Percentiles rank a stretch among this genome's conserved stretches.
These are phyloP conservation scores for Megamerina dolium DNA, from an alignment of 2,888 invertebrate species.

Conservation along the genomic window DNA sequence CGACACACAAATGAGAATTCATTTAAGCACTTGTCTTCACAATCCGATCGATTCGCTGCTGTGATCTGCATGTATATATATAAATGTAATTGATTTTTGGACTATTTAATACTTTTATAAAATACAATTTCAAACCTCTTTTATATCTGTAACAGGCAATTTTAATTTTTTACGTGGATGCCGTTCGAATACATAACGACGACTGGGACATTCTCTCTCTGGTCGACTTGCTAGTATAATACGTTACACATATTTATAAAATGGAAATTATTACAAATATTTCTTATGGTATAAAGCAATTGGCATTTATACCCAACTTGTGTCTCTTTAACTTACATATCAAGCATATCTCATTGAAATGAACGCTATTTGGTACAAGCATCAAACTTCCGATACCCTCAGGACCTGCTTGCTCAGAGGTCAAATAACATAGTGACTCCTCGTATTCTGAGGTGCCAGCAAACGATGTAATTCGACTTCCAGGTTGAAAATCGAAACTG, in stretches of 20 bases:
- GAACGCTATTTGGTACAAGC: slow-evolving; percentile 81
- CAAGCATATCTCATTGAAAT: slow-evolving; percentile 84
- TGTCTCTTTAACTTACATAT: slow-evolving; percentile 63
- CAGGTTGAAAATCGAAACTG: slow-evolving; percentile 87
- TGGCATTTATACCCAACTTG: no score
- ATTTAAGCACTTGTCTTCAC: slow-evolving; percentile 83
- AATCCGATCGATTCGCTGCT: slow-evolving; percentile 80
- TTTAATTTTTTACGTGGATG: slow-evolving; percentile 79
- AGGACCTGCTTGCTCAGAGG: slow-evolving; percentile 77
- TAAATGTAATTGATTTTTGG: no score
- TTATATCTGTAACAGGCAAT: slow-evolving; percentile 71
- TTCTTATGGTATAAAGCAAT: no score
- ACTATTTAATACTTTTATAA: no score
- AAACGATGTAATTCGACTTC: slow-evolving; percentile 75
- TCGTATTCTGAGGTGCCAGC: slow-evolving; percentile 79
- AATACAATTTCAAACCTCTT: slow-evolving; percentile 72
- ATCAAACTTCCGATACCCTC: slow-evolving; percentile 86
- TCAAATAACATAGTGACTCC: slow-evolving; percentile 80
- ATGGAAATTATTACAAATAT: no score
- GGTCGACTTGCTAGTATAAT: slow-evolving; percentile 65
- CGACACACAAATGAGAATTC: slow-evolving; percentile 86
- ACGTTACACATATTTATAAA: neutral
- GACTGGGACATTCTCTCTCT: slow-evolving; percentile 81
- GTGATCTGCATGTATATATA: slow-evolving; percentile 50
- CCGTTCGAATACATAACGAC: slow-evolving; percentile 82